Evolutionary conservation across 1,140 invertebrate species (phyloP).

Genomic region (Odontomachus brunneus): DNA sequence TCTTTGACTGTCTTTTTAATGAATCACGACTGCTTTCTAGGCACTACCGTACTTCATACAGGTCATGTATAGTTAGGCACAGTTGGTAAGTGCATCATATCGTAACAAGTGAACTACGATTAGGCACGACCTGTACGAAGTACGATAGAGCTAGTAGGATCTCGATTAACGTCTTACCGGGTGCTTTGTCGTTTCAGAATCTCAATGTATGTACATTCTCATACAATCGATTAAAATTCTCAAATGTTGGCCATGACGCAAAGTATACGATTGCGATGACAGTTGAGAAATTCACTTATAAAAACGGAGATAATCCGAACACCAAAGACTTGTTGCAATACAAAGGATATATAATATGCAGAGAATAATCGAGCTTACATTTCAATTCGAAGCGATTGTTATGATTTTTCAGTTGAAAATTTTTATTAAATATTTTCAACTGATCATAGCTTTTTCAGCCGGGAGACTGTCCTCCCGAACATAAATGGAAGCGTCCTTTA

Average conservation of each 20-base stretch:
- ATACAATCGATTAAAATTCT: constrained; percentile 39
- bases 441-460: too few relatives aligned
- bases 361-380: too few relatives aligned
- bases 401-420: neutral
- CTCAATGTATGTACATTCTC: neutral
- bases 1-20: constrained; percentile 59
- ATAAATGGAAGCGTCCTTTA: too few relatives aligned
- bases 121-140: constrained; percentile 76
- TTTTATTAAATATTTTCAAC: too few relatives aligned
- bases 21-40: constrained; percentile 71
- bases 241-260: constrained; percentile 25
- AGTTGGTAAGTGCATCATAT: constrained; percentile 72
- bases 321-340: constrained; percentile 35
- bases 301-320: constrained; percentile 8
- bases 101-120: constrained; percentile 63
- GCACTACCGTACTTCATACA: constrained; percentile 76
- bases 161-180: constrained; percentile 32
- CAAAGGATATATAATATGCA: constrained; percentile 17
- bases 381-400: too few relatives aligned
- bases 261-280: too few relatives aligned
- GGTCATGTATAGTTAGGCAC: constrained; percentile 74
- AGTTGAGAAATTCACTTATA: neutral
- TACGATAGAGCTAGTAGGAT: constrained; percentile 74
- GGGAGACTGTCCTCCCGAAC: too few relatives aligned
- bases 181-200: neutral